Evolutionary conservation across 2,888 invertebrate genomes (phyloP).

Genomic region (Dolichopus griseipennis): DNA sequence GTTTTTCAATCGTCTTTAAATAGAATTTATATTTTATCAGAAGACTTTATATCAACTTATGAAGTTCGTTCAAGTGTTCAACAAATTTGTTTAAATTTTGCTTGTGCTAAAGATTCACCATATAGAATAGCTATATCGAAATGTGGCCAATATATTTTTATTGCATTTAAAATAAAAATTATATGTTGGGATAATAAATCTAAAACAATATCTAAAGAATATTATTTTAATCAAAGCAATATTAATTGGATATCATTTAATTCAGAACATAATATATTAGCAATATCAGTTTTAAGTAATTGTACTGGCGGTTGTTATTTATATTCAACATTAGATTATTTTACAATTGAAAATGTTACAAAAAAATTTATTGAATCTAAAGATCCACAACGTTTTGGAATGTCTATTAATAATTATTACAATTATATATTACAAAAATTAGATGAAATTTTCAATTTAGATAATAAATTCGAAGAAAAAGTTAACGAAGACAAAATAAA

Average conservation of each 20-base stretch:
- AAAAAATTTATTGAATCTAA: not conserved
- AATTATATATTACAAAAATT: conserved; percentile 9
- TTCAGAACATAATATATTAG: conserved; percentile 2
- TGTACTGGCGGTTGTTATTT: not conserved
- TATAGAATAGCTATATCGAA: not conserved
- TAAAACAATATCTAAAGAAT: not conserved
- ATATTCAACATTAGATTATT: conserved; percentile 5
- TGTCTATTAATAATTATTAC: conserved; percentile 9
- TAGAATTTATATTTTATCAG: conserved; percentile 9
- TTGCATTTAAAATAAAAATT: not conserved
- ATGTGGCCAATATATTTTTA: conserved; percentile 7
- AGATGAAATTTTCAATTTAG: conserved; percentile 7
- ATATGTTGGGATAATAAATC: conserved; percentile 7
- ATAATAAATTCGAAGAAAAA: not conserved
- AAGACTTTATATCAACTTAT: not conserved
- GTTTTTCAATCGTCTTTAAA: not conserved
- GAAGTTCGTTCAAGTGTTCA: not conserved
- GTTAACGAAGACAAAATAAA: no score
- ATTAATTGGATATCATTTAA: not conserved
- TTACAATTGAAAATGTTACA: conserved; percentile 8
- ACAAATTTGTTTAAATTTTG: not conserved
- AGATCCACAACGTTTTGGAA: not conserved
- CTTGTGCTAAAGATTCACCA: not conserved
- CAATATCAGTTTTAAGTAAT: not conserved
- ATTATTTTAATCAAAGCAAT: not conserved